These are phyloP conservation scores for Chlorospingus flavigularis DNA, from an alignment of 2,797 vertebrate species.

Conservation along the genomic window DNA sequence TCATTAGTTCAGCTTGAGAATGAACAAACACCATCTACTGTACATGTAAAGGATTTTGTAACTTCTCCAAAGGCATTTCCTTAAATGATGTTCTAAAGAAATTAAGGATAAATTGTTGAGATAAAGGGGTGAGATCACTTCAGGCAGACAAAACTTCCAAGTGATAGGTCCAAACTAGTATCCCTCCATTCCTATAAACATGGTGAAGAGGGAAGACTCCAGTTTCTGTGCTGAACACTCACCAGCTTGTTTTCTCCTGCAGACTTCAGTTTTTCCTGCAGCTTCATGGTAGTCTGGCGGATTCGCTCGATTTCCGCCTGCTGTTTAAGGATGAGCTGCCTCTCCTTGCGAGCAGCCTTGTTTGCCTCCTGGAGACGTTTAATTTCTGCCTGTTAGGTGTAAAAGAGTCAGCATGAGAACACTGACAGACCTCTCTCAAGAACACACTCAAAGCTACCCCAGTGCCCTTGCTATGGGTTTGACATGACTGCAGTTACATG, in stretches of 20 bases:
- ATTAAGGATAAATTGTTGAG: background rate
- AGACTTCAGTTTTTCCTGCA: constrained; percentile 92
- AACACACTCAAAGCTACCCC: background rate
- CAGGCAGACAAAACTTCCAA: background rate
- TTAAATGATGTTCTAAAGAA: background rate
- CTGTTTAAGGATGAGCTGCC: constrained; percentile 93
- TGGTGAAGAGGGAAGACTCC: background rate
- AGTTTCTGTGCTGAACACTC: constrained; percentile 37
- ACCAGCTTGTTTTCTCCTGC: constrained; percentile 86
- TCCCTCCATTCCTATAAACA: background rate
- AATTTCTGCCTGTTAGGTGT: constrained; percentile 88
- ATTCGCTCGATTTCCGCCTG: constrained; percentile 95
- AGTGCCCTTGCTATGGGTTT: background rate
- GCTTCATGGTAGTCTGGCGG: constrained; percentile 88
- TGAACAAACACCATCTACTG: background rate
- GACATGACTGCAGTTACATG: background rate
- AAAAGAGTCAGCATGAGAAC: background rate
- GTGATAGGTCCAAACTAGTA: background rate
- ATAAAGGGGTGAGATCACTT: background rate
- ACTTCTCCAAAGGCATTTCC: background rate
- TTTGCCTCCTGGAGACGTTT: constrained; percentile 95
- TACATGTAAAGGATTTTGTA: background rate
- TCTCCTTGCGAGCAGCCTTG: constrained; percentile 93
- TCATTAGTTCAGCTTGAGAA: background rate
- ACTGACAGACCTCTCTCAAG: background rate